Percentiles rank a stretch among this genome's conserved stretches.
phyloP scores from a whole-genome alignment of 2,888 invertebrate genomes.

The Matsumyia berberina region DNA sequence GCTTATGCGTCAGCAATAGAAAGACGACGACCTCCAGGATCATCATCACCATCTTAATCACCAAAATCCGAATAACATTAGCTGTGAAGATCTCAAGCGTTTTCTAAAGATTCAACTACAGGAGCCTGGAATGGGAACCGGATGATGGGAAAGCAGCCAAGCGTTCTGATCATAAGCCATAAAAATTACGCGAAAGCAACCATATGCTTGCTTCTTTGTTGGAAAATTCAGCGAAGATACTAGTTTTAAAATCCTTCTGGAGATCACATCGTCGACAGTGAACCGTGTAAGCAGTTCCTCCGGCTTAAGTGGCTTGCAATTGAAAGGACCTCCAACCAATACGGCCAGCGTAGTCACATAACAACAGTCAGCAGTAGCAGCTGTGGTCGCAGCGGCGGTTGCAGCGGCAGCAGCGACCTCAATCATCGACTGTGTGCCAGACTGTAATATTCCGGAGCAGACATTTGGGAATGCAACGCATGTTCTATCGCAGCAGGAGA shows the following conservation, averaged over 20 bases:
- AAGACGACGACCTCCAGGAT: slow-evolving; percentile 82
- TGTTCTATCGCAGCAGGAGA: slow-evolving; percentile 79
- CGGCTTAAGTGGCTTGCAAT: slow-evolving; percentile 55
- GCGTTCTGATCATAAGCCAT: slow-evolving; percentile 84
- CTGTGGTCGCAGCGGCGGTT: slow-evolving; percentile 61
- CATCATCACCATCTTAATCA: slow-evolving; percentile 78
- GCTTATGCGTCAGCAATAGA: slow-evolving; percentile 85
- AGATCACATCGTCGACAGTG: slow-evolving; percentile 82
- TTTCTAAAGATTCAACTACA: slow-evolving; percentile 82
- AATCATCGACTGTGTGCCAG: slow-evolving; percentile 93
- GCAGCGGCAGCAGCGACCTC: slow-evolving; percentile 82
- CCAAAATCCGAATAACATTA: slow-evolving; percentile 81
- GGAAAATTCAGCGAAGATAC: slow-evolving; percentile 90
- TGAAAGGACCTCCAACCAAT: slow-evolving; percentile 70
- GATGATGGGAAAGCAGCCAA: slow-evolving; percentile 85
- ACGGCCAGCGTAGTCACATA: slow-evolving; percentile 81
- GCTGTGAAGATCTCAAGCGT: slow-evolving; percentile 83
- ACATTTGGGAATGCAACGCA: slow-evolving; percentile 79
- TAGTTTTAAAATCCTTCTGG: slow-evolving; percentile 84
- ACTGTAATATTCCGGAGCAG: slow-evolving; percentile 82
- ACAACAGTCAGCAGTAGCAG: slow-evolving; percentile 60
- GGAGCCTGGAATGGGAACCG: slow-evolving; percentile 86
- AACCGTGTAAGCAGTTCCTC: slow-evolving; percentile 80
- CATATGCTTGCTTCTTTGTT: slow-evolving; percentile 93
- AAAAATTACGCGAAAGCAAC: slow-evolving; percentile 92